phyloP scores from a whole-genome alignment of 2,113 vertebrate species.

The Mungos mungo region DNA sequence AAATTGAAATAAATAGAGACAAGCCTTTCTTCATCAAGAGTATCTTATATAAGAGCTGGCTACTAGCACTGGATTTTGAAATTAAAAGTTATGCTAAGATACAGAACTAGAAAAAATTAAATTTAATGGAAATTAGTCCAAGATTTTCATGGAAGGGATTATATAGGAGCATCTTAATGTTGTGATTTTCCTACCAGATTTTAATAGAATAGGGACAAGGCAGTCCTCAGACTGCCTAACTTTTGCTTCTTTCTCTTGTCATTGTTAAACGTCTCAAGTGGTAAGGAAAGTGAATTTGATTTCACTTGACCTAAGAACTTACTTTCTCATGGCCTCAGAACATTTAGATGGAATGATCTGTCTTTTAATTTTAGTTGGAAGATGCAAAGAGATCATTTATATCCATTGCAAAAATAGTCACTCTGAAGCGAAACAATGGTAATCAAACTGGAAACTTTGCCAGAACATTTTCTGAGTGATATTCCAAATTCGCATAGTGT shows the following conservation, averaged over 20 bases:
- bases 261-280: not conserved
- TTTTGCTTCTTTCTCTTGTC: not conserved
- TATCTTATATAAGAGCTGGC: constrained; percentile 25
- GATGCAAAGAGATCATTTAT: not conserved
- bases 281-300: not conserved
- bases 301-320: not conserved
- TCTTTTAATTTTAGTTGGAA: constrained; percentile 8
- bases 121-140: not conserved
- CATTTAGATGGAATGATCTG: not conserved
- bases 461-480: constrained; percentile 41
- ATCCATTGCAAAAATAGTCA: not conserved
- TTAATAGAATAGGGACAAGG: not conserved
- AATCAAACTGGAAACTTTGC: not conserved
- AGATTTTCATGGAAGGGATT: not conserved
- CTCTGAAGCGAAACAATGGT: not conserved
- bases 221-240: not conserved
- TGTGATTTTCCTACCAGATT: not conserved
- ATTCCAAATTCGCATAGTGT: not conserved
- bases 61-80: not conserved
- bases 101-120: not conserved
- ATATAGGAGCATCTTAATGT: not conserved
- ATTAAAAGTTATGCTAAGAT: not conserved
- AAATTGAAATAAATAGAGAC: not conserved
- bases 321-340: not conserved
- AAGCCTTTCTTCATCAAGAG: not conserved